Evolutionary conservation across 2,797 vertebrate genomes (phyloP).

Genomic region (Macroramphosus scolopax): DNA sequence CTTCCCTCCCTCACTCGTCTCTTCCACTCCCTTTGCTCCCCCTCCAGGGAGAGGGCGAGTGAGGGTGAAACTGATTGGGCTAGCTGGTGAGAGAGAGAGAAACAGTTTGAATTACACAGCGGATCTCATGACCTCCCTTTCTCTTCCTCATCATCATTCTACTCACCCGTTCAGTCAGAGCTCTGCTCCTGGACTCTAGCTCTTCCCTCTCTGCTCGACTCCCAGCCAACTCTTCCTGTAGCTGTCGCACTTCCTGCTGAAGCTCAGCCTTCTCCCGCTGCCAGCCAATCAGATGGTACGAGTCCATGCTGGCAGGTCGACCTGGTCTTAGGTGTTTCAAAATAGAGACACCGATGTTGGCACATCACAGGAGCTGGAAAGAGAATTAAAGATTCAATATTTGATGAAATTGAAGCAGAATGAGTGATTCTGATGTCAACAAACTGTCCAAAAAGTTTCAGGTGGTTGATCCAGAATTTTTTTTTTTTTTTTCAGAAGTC

Average conservation of each 20-base stretch:
- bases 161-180: conserved; percentile 72
- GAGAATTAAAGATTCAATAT: too few species aligned
- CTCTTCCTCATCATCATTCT: too few species aligned
- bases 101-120: neutral
- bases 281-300: conserved; percentile 57
- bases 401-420: too few species aligned
- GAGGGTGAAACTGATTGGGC: conserved; percentile 25
- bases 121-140: too few species aligned
- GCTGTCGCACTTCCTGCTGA: conserved; percentile 61
- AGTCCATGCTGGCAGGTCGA: conserved; percentile 54
- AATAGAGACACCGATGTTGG: too few species aligned
- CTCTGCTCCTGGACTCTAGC: conserved; percentile 67
- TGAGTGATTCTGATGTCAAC: too few species aligned
- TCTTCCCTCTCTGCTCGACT: conserved; percentile 71
- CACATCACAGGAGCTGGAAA: too few species aligned
- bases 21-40: conserved; percentile 66
- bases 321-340: too few species aligned
- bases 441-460: too few species aligned
- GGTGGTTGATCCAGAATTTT: too few species aligned
- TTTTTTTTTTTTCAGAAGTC: too few species aligned
- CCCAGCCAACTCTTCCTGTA: conserved; percentile 73
- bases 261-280: conserved; percentile 68
- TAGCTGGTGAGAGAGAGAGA: conserved; percentile 31
- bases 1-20: conserved; percentile 76
- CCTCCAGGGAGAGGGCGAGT: conserved; percentile 48